A percentile compares a stretch with the other conserved stretches of the same genome.
These are phyloP conservation scores for Fringilla coelebs DNA, from an alignment of 2,797 vertebrate genomes.

Conservation along the genomic window DNA sequence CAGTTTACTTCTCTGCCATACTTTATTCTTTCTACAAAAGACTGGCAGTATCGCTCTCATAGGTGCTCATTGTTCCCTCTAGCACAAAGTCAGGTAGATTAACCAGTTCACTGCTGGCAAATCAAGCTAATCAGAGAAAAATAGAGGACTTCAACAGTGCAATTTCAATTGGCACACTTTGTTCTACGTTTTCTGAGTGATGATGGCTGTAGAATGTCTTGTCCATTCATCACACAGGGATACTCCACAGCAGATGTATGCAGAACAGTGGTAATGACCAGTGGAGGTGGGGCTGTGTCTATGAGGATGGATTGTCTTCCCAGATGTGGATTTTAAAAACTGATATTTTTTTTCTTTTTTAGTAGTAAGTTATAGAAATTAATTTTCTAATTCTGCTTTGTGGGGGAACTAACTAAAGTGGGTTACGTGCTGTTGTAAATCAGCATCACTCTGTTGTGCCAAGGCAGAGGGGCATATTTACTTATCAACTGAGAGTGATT, in stretches of 20 bases:
- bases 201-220: neutral
- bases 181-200: neutral
- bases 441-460: neutral
- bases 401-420: neutral
- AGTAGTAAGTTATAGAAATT: neutral
- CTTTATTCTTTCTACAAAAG: neutral
- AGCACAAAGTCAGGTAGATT: neutral
- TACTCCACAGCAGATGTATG: neutral
- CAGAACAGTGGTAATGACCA: neutral
- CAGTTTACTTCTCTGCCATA: neutral
- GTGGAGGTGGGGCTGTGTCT: neutral
- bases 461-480: neutral
- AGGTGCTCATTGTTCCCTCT: neutral
- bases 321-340: neutral
- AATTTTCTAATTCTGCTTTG: neutral
- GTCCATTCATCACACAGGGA: neutral
- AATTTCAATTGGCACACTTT: neutral
- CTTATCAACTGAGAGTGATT: neutral
- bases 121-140: neutral
- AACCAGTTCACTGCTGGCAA: neutral
- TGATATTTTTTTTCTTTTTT: neutral
- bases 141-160: neutral
- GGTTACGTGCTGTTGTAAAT: neutral
- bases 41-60: fast-evolving
- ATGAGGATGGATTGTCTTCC: neutral